These are phyloP conservation scores for Anomalospiza imberbis DNA, from an alignment of 2,797 vertebrate species.

Conservation along the genomic window DNA sequence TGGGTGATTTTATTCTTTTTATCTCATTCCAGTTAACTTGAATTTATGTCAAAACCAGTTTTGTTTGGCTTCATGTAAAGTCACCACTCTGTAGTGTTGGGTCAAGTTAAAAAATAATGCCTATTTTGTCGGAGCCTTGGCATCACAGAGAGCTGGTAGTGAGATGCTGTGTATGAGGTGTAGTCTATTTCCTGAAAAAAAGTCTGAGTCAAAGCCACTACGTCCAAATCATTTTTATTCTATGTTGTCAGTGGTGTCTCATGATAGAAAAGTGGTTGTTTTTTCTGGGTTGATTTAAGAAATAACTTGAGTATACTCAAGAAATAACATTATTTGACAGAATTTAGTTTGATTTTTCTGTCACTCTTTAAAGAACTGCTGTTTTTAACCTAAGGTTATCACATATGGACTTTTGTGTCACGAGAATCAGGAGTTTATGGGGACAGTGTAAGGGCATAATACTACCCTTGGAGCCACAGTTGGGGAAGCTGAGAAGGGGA, in stretches of 20 bases:
- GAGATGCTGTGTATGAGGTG: not conserved
- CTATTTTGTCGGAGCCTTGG: not conserved
- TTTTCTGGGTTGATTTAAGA: not conserved
- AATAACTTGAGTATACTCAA: not conserved
- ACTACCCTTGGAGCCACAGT: not conserved
- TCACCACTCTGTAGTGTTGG: not conserved
- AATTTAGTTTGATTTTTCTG: not conserved
- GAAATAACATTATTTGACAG: not conserved
- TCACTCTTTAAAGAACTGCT: not conserved
- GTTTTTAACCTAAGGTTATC: not conserved
- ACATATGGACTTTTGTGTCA: not conserved
- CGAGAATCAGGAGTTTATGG: not conserved
- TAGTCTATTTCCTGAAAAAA: not conserved
- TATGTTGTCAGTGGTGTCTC: not conserved
- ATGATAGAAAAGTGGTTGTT: not conserved
- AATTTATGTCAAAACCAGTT: not conserved
- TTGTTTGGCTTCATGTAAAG: rapidly evolving
- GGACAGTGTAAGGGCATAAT: not conserved
- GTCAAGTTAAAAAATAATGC: not conserved
- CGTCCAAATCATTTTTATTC: not conserved
- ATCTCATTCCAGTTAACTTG: not conserved
- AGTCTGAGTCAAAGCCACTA: not conserved
- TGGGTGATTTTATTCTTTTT: not conserved
- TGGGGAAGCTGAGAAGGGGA: not conserved
- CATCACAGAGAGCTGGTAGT: not conserved